phyloP scores from a whole-genome alignment of 2,888 invertebrate genomes.

The Tubiluchus corallicola region DNA sequence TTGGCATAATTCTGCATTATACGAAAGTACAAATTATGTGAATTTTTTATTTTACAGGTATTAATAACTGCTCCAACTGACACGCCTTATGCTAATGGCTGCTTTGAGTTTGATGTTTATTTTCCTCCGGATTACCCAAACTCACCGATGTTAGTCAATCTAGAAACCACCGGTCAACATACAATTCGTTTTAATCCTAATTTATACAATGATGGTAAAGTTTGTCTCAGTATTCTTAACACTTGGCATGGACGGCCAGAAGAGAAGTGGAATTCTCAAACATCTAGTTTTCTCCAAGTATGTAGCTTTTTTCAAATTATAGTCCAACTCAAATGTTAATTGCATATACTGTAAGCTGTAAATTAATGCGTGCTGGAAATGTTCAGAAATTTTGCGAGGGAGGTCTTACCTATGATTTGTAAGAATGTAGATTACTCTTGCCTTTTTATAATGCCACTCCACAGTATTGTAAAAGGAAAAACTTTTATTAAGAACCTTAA shows the following conservation, averaged over 20 bases:
- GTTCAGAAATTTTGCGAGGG: no score
- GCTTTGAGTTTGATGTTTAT: slow-evolving; percentile 32
- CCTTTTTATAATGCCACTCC: no score
- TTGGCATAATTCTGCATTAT: no score
- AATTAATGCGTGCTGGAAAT: no score
- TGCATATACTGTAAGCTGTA: no score
- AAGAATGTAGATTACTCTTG: no score
- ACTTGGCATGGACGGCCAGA: slow-evolving; percentile 93
- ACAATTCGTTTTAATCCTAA: slow-evolving; percentile 32
- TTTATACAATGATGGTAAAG: slow-evolving; percentile 32
- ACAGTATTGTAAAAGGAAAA: no score
- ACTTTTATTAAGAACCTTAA: no score
- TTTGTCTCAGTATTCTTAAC: slow-evolving; percentile 76
- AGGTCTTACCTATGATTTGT: no score
- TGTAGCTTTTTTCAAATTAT: background rate
- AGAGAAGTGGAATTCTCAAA: slow-evolving; percentile 92
- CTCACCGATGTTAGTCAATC: slow-evolving; percentile 29
- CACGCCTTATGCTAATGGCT: slow-evolving; percentile 27
- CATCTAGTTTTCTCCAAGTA: slow-evolving; percentile 62
- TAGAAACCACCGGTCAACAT: slow-evolving; percentile 31
- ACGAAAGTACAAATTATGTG: no score
- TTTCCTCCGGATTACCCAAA: slow-evolving; percentile 31
- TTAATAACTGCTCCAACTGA: slow-evolving; percentile 22
- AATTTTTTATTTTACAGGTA: slow-evolving; percentile 16
- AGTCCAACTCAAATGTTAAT: no score